Conservation (phyloP, 2,888 invertebrate species). For the Zygothrica quintamaculata region DNA sequence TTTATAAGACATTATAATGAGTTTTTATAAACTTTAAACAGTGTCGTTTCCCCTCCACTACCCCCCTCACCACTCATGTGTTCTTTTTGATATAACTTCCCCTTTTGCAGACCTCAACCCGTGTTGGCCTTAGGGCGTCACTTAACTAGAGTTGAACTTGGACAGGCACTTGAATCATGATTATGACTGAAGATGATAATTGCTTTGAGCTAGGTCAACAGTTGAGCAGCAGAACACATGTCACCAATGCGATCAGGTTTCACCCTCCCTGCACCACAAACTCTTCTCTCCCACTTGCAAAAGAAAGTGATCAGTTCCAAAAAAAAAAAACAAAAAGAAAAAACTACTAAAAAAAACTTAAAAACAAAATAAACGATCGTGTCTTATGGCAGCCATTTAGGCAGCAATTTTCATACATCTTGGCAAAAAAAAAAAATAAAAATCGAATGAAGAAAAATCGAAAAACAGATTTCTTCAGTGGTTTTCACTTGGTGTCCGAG, state of each 20-base stretch:
- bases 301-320: conserved; percentile 70
- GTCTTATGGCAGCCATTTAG: conserved; percentile 64
- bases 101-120: too few relatives aligned
- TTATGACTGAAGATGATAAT: conserved; percentile 68
- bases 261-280: neutral
- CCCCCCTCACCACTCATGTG: neutral
- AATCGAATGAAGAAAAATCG: too few relatives aligned
- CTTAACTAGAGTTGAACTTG: conserved; percentile 69
- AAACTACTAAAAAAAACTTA: neutral
- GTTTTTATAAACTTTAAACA: conserved; percentile 82
- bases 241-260: conserved; percentile 63
- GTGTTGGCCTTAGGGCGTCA: conserved; percentile 74
- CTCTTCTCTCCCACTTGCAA: conserved; percentile 10
- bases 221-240: conserved; percentile 52
- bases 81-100: too few relatives aligned
- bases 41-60: conserved; percentile 56
- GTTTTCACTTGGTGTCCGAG: conserved; percentile 68
- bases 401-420: conserved; percentile 73
- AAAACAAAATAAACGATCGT: conserved; percentile 41
- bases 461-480: conserved; percentile 27
- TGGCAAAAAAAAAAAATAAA: conserved; percentile 15
- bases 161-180: conserved; percentile 63
- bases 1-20: conserved; percentile 82
- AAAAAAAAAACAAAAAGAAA: neutral
- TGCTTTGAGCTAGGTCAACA: conserved; percentile 71